Evolutionary conservation across 2,888 invertebrate species (phyloP), one percentile per base, ranked within the genome.

Genomic region (Laothoe populi): DNA sequence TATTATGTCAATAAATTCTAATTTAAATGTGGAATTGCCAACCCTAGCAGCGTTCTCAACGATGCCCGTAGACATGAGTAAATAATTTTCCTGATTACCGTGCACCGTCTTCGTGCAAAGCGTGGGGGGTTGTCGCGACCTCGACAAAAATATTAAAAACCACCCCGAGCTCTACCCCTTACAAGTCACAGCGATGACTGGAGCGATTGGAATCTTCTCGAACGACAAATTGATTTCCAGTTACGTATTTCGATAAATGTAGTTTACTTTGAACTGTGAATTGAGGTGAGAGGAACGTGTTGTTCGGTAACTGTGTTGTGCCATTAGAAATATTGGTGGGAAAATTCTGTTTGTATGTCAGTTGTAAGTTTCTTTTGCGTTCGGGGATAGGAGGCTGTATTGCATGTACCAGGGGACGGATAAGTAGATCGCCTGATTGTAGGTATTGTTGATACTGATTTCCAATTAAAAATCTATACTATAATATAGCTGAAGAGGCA

Each of bases 11-110:
- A 13, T 4, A 13, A 8, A 24, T 48, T 0, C n/a, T 4, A 13
- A 4, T n/a, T 26, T 26, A n/a, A 21, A 4, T 21, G 23, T 1
- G 23, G n/a, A 16, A 26, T 19, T n/a, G 0, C 8, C 78, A 81
- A 72, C 91, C 90, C 90, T 88, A 67, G 57, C 24, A 65, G 69
- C 77, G 76, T 81, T 81, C 75, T 69, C 79, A 78, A 76, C 83
- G 77, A 81, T 81, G 69, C 78, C 75, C 77, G 83, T 79, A 90
- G 88, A 90, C 90, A 87, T 90, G 88, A 86, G 92, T 92, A 92
- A 92, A 92, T 91, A 92, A 91, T 91, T 91, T 90, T 83, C 87
- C 84, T 92, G 91, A 91, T 92, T 92, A 90, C 90, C 87, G 89
- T 82, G 82, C 84, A 76, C 71, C 88, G 85, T 85, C 87, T 81